Evolutionary conservation across 2,797 vertebrate genomes (phyloP), one percentile per base, ranked within the genome.

Genomic region (Geotria australis): DNA sequence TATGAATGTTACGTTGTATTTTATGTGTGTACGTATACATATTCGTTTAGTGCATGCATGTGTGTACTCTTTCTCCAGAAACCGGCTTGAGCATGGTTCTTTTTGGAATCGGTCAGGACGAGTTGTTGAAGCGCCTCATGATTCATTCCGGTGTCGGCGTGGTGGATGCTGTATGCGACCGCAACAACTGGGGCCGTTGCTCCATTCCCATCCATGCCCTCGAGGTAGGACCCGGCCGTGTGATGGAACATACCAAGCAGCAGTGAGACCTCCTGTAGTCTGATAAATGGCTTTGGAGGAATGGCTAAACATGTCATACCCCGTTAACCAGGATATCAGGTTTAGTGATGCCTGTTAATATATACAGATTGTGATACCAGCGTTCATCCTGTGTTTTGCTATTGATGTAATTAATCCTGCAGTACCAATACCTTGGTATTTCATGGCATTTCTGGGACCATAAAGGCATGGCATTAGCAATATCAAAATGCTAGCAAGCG

Each of bases 141-240:
- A 71, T 94, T 63, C 83, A 91, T 1, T 79, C 85, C 68, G 86
- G 70, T 0, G 81, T 85, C 0, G 76, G 78, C 1, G 79, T 72
- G 0, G 85, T 88, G 1, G 85, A 94, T 48, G 72, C 77, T 1
- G 70, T 98, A 9, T 98, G 89, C 61, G 79, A 77, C 64, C 77
- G 91, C 61, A 98, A 95, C 38, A 76, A 66, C 2, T 98, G 89
- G 89, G 81, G 76, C 7, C 77, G 81, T 49, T 94, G 89, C 60
- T 88, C 85, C 7, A 82, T 98, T 58, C 89, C 88, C 3, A 66
- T 93, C 15, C 84, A 85, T 1, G 71, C 85, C 0, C 71, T 98
- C 2, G 72, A 93, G 82, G 89, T 96, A 68, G 74, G 13, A 60
- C 3, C 13, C 8, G 8, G 38, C 47, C 49, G 13, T 9, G 11